Conservation (phyloP, 2,888 invertebrate genomes). For the Hermaeophaga mercurialis region DNA sequence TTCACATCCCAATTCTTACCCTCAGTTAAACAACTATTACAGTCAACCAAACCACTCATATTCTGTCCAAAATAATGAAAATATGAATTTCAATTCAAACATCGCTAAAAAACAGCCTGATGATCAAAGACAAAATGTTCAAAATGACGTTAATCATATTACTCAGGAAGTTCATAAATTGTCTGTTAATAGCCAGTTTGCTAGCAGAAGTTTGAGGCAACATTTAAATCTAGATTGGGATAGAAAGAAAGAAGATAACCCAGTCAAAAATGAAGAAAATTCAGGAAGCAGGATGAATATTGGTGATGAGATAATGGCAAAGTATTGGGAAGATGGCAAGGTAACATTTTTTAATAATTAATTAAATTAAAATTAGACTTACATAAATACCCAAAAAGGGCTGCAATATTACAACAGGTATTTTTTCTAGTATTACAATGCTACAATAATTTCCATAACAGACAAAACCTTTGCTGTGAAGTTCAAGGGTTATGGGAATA, state of each 20-base stretch:
- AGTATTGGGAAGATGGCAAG: constrained; percentile 92
- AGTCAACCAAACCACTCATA: neutral
- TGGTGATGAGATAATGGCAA: constrained; percentile 85
- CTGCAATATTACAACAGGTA: too few species aligned
- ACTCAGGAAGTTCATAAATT: constrained; percentile 45
- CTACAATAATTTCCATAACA: constrained; percentile 79
- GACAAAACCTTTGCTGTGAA: constrained; percentile 85
- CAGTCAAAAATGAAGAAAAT: constrained; percentile 20
- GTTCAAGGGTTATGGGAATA: constrained; percentile 87
- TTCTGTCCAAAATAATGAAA: neutral
- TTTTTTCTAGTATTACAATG: constrained; percentile 75
- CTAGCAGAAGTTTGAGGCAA: constrained; percentile 52
- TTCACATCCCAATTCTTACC: neutral
- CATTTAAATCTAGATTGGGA: constrained; percentile 50
- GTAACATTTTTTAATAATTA: constrained; percentile 61
- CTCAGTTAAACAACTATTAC: neutral
- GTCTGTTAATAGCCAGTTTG: constrained; percentile 53
- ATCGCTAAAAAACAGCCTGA: constrained; percentile 4
- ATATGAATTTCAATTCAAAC: neutral
- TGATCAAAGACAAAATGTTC: constrained; percentile 27
- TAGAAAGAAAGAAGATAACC: constrained; percentile 18
- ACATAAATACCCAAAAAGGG: too few species aligned
- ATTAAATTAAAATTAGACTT: too few species aligned
- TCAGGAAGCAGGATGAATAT: constrained; percentile 66
- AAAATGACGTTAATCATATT: constrained; percentile 34